Evolutionary conservation across 2,888 invertebrate genomes (phyloP).

Genomic region (Drosophila anomalata): DNA sequence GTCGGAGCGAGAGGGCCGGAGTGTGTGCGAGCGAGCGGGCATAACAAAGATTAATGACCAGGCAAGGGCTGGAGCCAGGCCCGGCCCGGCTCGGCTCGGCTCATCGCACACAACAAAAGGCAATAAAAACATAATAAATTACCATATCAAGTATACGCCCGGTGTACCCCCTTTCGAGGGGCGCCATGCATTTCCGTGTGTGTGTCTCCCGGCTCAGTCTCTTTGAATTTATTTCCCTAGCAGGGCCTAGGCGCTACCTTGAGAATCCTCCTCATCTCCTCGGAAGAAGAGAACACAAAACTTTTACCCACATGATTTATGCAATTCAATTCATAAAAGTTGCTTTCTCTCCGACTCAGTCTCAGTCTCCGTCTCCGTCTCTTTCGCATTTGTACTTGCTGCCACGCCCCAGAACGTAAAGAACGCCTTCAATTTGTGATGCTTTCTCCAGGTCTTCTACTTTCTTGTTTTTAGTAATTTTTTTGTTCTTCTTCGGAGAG

Average conservation of each 20-base stretch:
- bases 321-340: slow-evolving; percentile 80
- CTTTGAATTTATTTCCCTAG: slow-evolving; percentile 37
- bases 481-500: slow-evolving; percentile 19
- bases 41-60: slow-evolving; percentile 82
- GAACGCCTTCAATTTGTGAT: slow-evolving; percentile 48
- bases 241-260: slow-evolving; percentile 13
- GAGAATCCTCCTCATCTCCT: slow-evolving; percentile 14
- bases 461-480: slow-evolving; percentile 45
- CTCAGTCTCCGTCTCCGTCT: slow-evolving; percentile 30
- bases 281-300: slow-evolving; percentile 31
- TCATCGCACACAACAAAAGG: slow-evolving; percentile 69
- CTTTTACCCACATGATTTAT: slow-evolving; percentile 72
- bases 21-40: slow-evolving; percentile 56
- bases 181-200: slow-evolving; percentile 48
- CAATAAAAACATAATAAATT: slow-evolving; percentile 82
- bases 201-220: slow-evolving; percentile 14
- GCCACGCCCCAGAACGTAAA: slow-evolving; percentile 40
- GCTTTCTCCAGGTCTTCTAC: slow-evolving; percentile 27
- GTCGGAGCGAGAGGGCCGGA: slow-evolving; percentile 9
- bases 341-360: slow-evolving; percentile 44
- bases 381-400: slow-evolving; percentile 36
- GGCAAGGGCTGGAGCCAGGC: slow-evolving; percentile 68
- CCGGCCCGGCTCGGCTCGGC: slow-evolving; percentile 41
- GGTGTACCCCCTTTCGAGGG: background rate
- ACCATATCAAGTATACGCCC: slow-evolving; percentile 80